Conservation (phyloP, 2,888 invertebrate genomes). For the Cephalotes varians region DNA sequence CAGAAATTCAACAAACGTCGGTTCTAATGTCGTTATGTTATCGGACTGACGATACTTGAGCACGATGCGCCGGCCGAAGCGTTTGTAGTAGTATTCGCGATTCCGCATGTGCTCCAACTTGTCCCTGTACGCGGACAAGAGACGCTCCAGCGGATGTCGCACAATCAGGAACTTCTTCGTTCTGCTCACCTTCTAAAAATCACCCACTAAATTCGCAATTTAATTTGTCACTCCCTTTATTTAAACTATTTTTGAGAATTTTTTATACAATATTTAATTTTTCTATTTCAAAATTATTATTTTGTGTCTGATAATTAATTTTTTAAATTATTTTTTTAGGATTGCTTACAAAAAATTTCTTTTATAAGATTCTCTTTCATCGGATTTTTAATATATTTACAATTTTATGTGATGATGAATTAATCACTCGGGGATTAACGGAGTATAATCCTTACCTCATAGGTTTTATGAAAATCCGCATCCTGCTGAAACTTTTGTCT, state of each 20-base stretch:
- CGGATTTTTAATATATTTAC: background rate
- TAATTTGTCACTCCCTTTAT: background rate
- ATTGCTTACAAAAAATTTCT: background rate
- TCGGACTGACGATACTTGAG: constrained; percentile 75
- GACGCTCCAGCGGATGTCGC: constrained; percentile 87
- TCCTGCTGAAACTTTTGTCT: constrained; percentile 77
- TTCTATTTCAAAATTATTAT: background rate
- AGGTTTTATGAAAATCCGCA: constrained; percentile 65
- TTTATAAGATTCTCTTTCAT: background rate
- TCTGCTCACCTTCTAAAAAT: constrained; percentile 71
- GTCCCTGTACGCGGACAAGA: constrained; percentile 87
- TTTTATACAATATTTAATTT: background rate
- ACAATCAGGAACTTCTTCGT: constrained; percentile 85
- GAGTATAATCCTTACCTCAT: constrained; percentile 63
- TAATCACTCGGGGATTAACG: background rate
- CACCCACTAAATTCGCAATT: background rate
- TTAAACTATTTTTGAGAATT: background rate
- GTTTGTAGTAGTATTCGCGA: constrained; percentile 81
- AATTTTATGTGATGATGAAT: background rate
- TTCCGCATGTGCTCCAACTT: constrained; percentile 85
- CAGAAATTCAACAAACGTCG: constrained; percentile 86
- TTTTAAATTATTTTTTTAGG: background rate
- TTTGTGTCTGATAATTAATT: background rate
- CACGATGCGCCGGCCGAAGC: constrained; percentile 81
- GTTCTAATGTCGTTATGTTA: constrained; percentile 71